These are phyloP conservation scores for Dicycla oo DNA, from an alignment of 2,888 invertebrate genomes.

Conservation along the genomic window DNA sequence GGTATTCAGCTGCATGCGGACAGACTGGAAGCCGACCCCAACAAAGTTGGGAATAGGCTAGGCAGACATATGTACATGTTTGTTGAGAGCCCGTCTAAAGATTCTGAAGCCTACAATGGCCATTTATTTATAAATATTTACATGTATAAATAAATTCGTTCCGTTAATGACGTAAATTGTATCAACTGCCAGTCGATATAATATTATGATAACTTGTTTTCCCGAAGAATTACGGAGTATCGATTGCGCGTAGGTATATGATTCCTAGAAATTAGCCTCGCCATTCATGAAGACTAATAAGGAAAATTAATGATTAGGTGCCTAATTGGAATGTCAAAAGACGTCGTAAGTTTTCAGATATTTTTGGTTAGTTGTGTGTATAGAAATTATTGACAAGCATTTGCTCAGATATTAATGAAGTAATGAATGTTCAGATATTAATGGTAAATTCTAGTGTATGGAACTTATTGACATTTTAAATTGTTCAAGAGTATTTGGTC, in stretches of 20 bases:
- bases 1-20: too few species aligned
- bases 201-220: not conserved
- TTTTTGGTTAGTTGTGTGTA: too few species aligned
- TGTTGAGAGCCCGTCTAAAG: constrained; percentile 9
- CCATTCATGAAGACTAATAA: not conserved
- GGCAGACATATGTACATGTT: too few species aligned
- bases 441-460: too few species aligned
- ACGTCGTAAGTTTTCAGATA: not conserved
- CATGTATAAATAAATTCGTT: constrained; percentile 20
- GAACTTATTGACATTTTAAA: too few species aligned
- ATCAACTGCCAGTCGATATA: constrained; percentile 2
- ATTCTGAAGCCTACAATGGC: not conserved
- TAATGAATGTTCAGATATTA: too few species aligned
- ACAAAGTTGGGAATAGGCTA: too few species aligned
- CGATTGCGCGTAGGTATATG: not conserved
- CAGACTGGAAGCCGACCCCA: too few species aligned
- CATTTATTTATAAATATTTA: constrained; percentile 21
- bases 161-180: constrained; percentile 35
- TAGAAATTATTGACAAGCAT: too few species aligned
- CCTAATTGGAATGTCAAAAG: not conserved
- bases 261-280: not conserved
- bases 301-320: not conserved
- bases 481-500: too few species aligned
- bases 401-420: too few species aligned
- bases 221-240: not conserved